Evolutionary conservation across 2,797 vertebrate species (phyloP).

Genomic region (Rhodeus uyekii): DNA sequence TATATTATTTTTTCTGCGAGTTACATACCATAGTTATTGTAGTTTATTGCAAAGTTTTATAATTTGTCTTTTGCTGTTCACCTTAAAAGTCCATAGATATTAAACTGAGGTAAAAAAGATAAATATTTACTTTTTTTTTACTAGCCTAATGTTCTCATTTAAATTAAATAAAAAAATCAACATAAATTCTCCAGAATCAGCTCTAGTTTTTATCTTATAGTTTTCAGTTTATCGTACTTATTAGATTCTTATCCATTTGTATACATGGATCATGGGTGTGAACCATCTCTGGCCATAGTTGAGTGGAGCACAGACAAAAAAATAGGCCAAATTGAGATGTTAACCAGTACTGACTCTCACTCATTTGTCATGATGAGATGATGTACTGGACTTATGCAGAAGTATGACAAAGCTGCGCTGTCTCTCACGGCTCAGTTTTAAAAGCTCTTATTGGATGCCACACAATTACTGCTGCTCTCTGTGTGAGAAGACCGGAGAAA

Average conservation of each 20-base stretch:
- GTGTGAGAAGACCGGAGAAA: constrained; percentile 39
- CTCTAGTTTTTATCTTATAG: too few species aligned
- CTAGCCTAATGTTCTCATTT: too few species aligned
- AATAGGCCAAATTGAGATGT: constrained; percentile 18
- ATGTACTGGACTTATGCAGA: constrained; percentile 26
- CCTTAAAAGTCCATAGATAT: too few species aligned
- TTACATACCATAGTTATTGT: neutral
- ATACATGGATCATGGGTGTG: neutral
- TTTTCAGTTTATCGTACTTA: too few species aligned
- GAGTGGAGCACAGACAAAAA: neutral
- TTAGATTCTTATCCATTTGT: neutral
- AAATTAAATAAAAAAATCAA: too few species aligned
- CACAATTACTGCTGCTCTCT: constrained; percentile 38
- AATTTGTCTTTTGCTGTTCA: too few species aligned
- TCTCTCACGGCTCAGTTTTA: constrained; percentile 8
- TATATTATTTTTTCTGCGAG: neutral
- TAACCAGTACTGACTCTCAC: constrained; percentile 20
- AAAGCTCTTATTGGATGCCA: constrained; percentile 38
- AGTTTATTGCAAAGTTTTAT: too few species aligned
- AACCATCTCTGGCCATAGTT: neutral
- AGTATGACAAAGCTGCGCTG: constrained; percentile 19
- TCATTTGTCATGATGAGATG: constrained; percentile 22
- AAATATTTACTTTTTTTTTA: too few species aligned
- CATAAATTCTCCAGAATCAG: neutral
- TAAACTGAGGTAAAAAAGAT: too few species aligned